Base-by-base conservation (phyloP, 2,113 vertebrate species). In the Indicator maculatus region DNA sequence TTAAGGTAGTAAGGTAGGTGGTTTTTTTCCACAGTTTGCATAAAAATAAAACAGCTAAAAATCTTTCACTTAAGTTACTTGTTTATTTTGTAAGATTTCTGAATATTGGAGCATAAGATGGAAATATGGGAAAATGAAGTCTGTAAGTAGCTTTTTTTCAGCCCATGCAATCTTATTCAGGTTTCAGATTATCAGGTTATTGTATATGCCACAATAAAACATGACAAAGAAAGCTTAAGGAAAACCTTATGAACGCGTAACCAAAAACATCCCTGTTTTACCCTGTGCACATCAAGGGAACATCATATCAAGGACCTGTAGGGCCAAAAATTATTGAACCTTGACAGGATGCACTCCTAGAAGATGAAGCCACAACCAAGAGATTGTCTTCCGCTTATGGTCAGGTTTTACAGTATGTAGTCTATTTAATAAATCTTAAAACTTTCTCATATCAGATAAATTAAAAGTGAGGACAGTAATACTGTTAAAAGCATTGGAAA, bases 31-130 rank as follows among this genome's bases (percentile, higher is more conserved):
- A 56, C 21, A 74, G 60, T 85, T 59, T 65, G 9, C 55, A 86
- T 74, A 66, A 92, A 87, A 95, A 86, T 60, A 76, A 88, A 81
- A 15, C 33, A 47, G 19, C 18, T 64, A 84, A n/a, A 88, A 94
- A 82, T 31, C 58, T 63, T 83, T 33, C 26, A 50, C n/a, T 76
- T 21, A 77, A 41, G 56, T 78, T 93, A 36, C 13, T 69, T 73
- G 30, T 67, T 85, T 78, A 79, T 72, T 88, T 90, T 61, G 38
- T 67, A 79, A 47, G 31, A 78, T 71, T 90, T 75, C 50, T 72
- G 16, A 84, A 67, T 81, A 58, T 8, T 39, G 53, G 14, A 82
- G 11, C 16, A 64, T 39, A 82, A 56, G 75, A 59, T 47, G 7
- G 53, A 88, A 81, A 74, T 41, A 44, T 1, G 5, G 12, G 14